Percentiles rank a stretch among this genome's conserved stretches.
Conservation (phyloP, 2,888 invertebrate species). For the Spilarctia lutea region DNA sequence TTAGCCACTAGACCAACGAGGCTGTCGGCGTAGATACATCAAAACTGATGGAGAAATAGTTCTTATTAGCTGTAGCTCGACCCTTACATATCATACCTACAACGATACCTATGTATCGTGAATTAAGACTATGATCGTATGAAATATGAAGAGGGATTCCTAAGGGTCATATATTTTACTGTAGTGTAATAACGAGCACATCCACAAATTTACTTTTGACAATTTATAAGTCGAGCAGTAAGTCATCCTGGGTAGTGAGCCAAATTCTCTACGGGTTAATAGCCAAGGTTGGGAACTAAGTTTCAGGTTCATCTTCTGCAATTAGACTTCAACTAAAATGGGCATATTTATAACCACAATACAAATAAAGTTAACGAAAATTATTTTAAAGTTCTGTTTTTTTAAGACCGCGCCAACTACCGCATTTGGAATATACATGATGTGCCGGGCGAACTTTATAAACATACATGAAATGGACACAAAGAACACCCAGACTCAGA, state of each 20-base stretch:
- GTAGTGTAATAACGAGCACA: constrained; percentile 31
- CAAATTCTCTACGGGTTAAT: neutral
- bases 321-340: no score
- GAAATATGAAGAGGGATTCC: neutral
- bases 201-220: neutral
- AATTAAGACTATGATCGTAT: neutral
- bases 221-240: neutral
- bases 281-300: neutral
- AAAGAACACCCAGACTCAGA: no score
- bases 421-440: no score
- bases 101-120: neutral
- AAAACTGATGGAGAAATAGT: neutral
- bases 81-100: neutral
- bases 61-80: neutral
- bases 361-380: no score
- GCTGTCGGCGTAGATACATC: neutral
- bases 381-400: no score
- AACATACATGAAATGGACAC: no score
- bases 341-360: no score
- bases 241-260: neutral
- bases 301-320: neutral
- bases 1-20: no score
- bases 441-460: no score
- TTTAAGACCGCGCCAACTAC: no score
- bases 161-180: constrained; percentile 22